Base-by-base conservation (phyloP, 2,888 invertebrate species). In the Metopia argyrocephala region DNA sequence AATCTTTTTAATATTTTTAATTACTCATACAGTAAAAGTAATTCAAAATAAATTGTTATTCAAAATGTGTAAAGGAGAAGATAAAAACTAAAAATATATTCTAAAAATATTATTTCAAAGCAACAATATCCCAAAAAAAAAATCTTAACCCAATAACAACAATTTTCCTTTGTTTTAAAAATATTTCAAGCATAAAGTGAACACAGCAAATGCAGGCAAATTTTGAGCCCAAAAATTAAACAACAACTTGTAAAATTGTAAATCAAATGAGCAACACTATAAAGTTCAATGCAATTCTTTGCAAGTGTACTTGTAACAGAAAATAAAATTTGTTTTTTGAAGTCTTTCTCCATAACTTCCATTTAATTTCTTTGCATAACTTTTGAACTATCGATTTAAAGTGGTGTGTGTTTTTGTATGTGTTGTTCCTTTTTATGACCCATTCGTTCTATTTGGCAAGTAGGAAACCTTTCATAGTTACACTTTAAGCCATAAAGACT, bases 401-500 rank as follows among this genome's bases (percentile, higher is more conserved):
- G n/a, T n/a, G n/a, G 23, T 54, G 25, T 45, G 12, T 23, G 23
- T 28, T 48, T 18, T 18, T 18, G 7, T 27, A 1, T 6, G 5
- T 27, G 50, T 45, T 7, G 18, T 12, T 75, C 27, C 15, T 38
- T 38, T 38, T 38, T 12, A 38, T 15, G 15, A 12, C 38, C 38
- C 15, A 12, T 12, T 38, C 38, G 38, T 12, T 38, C n/a, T 61
- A 46, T 68, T 52, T 68, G 28, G 45, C 61, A 62, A 56, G 54
- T 54, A 28, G 69, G 46, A 31, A 62, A 76, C 28, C 48, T 50
- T 48, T 69, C 21, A 31, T 52, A 57, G 59, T 66, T 48, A 64
- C 62, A 62, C 54, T 54, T 76, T 61, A 46, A 66, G 45, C 59
- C 66, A 38, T 27, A 59, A 21, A 38, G 7, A 25, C 31, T 31